A percentile compares a stretch with the other conserved stretches of the same genome.
phyloP scores from a whole-genome alignment of 1,140 invertebrate genomes.

The Teleogryllus occipitalis region DNA sequence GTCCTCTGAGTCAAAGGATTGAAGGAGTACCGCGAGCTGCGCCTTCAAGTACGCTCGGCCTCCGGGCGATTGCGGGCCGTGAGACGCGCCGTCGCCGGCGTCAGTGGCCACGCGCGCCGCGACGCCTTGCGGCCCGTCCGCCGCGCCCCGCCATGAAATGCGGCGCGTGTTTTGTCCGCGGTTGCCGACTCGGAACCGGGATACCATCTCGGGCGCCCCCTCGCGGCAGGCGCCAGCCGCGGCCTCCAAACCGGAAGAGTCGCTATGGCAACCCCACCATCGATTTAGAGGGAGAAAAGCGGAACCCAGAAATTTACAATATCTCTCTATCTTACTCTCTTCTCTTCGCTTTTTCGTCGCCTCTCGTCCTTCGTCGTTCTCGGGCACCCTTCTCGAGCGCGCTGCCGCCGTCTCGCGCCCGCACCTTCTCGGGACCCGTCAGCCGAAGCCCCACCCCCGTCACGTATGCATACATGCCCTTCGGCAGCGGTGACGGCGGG shows the following conservation, averaged over 20 bases:
- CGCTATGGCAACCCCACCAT: slow-evolving; percentile 23
- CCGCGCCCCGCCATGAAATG: neutral
- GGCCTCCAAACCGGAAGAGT: slow-evolving; percentile 23
- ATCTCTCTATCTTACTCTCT: slow-evolving; percentile 10
- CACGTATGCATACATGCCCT: neutral
- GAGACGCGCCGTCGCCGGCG: too few relatives aligned
- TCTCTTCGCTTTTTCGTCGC: neutral
- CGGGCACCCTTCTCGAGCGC: neutral
- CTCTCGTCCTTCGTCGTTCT: neutral
- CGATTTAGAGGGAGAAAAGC: slow-evolving; percentile 23
- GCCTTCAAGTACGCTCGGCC: neutral
- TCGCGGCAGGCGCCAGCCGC: neutral
- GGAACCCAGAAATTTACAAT: slow-evolving; percentile 25
- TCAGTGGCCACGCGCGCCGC: too few relatives aligned
- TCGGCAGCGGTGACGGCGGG: too few relatives aligned
- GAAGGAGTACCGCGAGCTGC: neutral
- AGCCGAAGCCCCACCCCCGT: too few relatives aligned
- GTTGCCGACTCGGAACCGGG: slow-evolving; percentile 3
- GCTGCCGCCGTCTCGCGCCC: neutral
- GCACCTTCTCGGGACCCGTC: neutral
- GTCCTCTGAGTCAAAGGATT: neutral
- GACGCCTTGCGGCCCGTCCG: neutral
- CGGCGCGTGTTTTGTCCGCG: neutral
- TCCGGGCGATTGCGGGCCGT: neutral
- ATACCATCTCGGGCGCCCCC: neutral